Evolutionary conservation across 2,888 invertebrate genomes (phyloP), one percentile per base, ranked within the genome.

Genomic region (Entomobrya multifasciata): DNA sequence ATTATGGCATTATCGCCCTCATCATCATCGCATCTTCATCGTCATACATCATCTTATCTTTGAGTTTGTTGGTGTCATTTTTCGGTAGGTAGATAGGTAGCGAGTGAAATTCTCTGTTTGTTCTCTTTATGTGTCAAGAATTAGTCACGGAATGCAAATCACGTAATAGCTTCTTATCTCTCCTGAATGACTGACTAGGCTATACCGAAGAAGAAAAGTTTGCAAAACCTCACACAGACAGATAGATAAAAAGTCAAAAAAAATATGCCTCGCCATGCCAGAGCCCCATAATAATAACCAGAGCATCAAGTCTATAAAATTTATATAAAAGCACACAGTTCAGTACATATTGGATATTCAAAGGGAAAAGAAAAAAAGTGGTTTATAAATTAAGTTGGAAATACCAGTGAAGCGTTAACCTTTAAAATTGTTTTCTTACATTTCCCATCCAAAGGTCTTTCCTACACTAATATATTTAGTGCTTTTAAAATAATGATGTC

Each of bases 81-180:
- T 36, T 36, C 8, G 4, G 36, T 10, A 67, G 67, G 27, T 25
- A 60, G 25, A 60, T 25, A 60, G 60, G n/a, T 17, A 67, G 67
- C 5, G 2, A 11, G 8, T 20, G 11, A 17, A 44, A 57, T 86
- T 52, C 77, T 85, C 76, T 67, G 80, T 86, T 87, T 84, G 62
- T 84, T 76, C 70, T 65, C 70, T 83, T 86, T 78, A 78, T 89
- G 77, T 88, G 89, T 88, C 88, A 82, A 79, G 85, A 89, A 89
- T 89, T 89, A 89, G 89, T 89, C 81, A 84, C 88, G 89, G 88
- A 87, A 87, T 87, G 85, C 82, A 89, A 88, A 89, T 89, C 89
- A 89, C 83, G 81, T 87, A 87, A 88, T 87, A 85, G 86, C 78
- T 81, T 72, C 72, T 72, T 70, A 27, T n/a, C 67, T 67, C 41